Conservation (phyloP, 1,140 invertebrate genomes). For the Orchesella cincta region DNA sequence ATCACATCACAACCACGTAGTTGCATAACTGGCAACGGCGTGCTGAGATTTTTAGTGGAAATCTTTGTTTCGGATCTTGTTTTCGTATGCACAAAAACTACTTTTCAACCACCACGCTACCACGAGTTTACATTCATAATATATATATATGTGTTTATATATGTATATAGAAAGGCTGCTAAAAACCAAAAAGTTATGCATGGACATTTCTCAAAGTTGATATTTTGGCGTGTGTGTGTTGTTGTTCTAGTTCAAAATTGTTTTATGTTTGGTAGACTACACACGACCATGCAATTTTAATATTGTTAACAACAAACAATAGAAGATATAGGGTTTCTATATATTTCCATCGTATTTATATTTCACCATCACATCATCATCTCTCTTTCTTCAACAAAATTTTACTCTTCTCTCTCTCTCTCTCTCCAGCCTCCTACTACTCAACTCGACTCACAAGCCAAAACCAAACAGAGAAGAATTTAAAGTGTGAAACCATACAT, state of each 20-base stretch:
- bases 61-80: slow-evolving; percentile 15
- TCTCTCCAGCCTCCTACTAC: too few species aligned
- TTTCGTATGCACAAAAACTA: neutral
- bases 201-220: neutral
- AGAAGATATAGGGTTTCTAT: neutral
- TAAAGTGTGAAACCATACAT: slow-evolving; percentile 18
- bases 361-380: slow-evolving; percentile 15
- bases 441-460: too few species aligned
- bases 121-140: too few species aligned
- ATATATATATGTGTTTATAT: slow-evolving; percentile 5
- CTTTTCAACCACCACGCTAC: neutral
- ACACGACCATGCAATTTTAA: neutral
- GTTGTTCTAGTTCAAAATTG: slow-evolving; percentile 14
- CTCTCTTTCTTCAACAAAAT: too few species aligned
- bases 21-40: neutral
- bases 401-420: too few species aligned
- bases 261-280: slow-evolving; percentile 4
- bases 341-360: neutral
- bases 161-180: slow-evolving; percentile 6
- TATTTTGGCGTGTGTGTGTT: too few species aligned
- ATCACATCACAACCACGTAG: slow-evolving; percentile 3
- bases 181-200: neutral
- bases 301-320: neutral
- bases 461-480: neutral
- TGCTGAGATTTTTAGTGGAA: neutral